Evolutionary conservation across 2,113 vertebrate genomes (phyloP).

Genomic region (Australoheros scitulus): DNA sequence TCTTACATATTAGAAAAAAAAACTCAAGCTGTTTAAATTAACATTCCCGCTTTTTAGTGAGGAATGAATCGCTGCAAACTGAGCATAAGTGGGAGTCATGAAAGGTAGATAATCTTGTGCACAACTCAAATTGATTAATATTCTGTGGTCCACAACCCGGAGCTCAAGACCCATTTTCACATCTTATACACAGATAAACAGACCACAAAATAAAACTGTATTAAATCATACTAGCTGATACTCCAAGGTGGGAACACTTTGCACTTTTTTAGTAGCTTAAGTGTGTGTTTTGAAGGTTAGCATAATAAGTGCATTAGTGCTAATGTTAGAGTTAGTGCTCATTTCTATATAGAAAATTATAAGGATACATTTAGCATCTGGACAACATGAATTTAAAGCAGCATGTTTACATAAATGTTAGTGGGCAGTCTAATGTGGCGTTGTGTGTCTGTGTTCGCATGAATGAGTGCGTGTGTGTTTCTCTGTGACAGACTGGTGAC

Average conservation of each 20-base stretch:
- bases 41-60: not conserved
- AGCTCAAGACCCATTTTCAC: too few relatives aligned
- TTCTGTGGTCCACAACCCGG: too few relatives aligned
- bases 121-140: not conserved
- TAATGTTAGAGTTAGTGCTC: not conserved
- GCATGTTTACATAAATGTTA: not conserved
- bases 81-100: not conserved
- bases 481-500: not conserved
- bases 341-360: not conserved
- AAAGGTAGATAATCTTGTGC: not conserved
- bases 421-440: not conserved
- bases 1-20: not conserved
- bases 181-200: too few relatives aligned
- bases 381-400: not conserved
- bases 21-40: accelerated
- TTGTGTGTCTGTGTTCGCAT: not conserved
- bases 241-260: not conserved
- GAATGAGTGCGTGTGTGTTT: not conserved
- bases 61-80: not conserved
- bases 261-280: not conserved
- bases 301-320: not conserved
- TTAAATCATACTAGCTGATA: not conserved
- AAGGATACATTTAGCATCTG: accelerated
- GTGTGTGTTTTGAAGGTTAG: too few relatives aligned
- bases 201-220: not conserved